Evolutionary conservation across 2,113 vertebrate species (phyloP), one percentile per base, ranked within the genome.

Genomic region (Hippolais icterina): DNA sequence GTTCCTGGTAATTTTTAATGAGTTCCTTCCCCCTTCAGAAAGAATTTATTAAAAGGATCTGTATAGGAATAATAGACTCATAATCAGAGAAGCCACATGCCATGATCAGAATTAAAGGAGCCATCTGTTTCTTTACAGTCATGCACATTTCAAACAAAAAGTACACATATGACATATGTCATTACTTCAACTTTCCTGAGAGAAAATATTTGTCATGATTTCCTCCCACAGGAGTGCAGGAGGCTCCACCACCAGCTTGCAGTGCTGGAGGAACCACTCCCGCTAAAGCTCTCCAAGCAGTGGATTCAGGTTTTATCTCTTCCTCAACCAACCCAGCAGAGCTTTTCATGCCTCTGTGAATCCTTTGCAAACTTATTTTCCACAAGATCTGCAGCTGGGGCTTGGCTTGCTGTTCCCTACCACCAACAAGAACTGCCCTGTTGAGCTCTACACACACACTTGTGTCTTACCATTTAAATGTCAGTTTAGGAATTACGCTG

Each of bases 51-150:
- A 17, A 53, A 90, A 78, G 44, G 12, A 81, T 75, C 60, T 42
- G 35, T 46, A 25, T 16, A 61, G 56, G 41, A 92, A 63, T 50
- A 90, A 39, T 29, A 90, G 64, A 75, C 60, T 94, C 60, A 63
- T 83, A 68, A 94, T 60, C 0, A 0, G 80, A 68, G 69, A 53
- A 96, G 69, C 83, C 86, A 89, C 96, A 96, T 86, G 86, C 68
- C 88, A 69, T 14, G 53, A 92, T 68, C 83, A 78, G 72, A 92
- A 94, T 84, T 92, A 93, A 94, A 90, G 80, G 69, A 95, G 88
- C 93, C 96, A 96, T 97, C 96, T 96, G 94, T 93, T 93, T 97
- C 94, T 95, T 94, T 91, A 76, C 89, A 95, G 92, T 68, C 92
- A 93, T 50, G 90, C 94, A 93, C 80, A 92, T 96, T 72, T 90